phyloP scores from a whole-genome alignment of 2,888 invertebrate species.

The Dascillus cervinus region DNA sequence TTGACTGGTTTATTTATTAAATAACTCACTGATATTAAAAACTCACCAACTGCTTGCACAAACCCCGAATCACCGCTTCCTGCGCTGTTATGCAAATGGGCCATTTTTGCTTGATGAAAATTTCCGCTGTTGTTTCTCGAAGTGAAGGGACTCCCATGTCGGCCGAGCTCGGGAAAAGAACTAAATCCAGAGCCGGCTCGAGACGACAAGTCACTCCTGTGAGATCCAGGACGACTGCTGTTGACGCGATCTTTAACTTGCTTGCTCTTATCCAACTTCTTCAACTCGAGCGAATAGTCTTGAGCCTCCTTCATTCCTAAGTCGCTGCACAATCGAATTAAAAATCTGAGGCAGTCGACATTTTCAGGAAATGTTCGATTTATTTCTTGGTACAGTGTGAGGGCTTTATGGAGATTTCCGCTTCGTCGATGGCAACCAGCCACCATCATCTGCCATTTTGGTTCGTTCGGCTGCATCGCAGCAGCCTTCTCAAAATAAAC shows the following conservation, averaged over 20 bases:
- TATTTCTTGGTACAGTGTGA: slow-evolving; percentile 76
- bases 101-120: slow-evolving; percentile 27
- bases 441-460: slow-evolving; percentile 78
- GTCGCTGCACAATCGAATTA: slow-evolving; percentile 83
- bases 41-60: slow-evolving; percentile 23
- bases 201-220: slow-evolving; percentile 50
- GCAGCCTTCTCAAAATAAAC: slow-evolving; percentile 75
- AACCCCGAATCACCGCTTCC: slow-evolving; percentile 39
- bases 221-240: slow-evolving; percentile 50
- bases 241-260: slow-evolving; percentile 51
- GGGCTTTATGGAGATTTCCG: slow-evolving; percentile 53
- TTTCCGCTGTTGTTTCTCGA: slow-evolving; percentile 28
- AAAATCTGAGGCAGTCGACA: slow-evolving; percentile 81
- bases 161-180: slow-evolving; percentile 41
- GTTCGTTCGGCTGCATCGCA: slow-evolving; percentile 66
- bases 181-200: slow-evolving; percentile 50
- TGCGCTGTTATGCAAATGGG: slow-evolving; percentile 33
- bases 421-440: slow-evolving; percentile 77
- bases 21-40: too few species aligned
- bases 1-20: too few species aligned
- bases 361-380: slow-evolving; percentile 91
- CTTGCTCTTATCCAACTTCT: slow-evolving; percentile 54
- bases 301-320: slow-evolving; percentile 85
- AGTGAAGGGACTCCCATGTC: slow-evolving; percentile 25
- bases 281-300: slow-evolving; percentile 76